Conservation (phyloP, 2,888 invertebrate species). For the Melikaiella ostensackeni region DNA sequence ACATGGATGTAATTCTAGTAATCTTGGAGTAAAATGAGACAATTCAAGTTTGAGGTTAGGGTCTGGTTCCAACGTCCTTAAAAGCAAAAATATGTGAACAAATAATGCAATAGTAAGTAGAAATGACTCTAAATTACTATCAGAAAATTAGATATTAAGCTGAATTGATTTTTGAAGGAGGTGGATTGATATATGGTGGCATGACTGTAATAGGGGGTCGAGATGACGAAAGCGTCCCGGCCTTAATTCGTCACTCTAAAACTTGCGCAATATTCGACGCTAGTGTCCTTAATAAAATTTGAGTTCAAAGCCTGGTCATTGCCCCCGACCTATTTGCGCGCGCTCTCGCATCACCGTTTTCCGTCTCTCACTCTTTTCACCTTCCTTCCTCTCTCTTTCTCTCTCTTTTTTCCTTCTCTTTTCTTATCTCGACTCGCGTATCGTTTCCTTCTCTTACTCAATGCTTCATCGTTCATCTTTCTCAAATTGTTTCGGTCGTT, state of each 20-base stretch:
- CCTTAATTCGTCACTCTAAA: constrained; percentile 34
- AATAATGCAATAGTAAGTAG: not conserved
- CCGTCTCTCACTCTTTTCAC: constrained; percentile 19
- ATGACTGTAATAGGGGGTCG: constrained; percentile 34
- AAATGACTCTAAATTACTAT: not conserved
- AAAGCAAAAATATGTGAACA: not conserved
- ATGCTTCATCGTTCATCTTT: not conserved
- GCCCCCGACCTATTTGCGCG: constrained; percentile 52
- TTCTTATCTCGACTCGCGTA: constrained; percentile 4
- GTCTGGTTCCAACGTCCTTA: too few species aligned
- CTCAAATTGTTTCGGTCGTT: constrained; percentile 7
- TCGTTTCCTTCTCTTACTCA: not conserved
- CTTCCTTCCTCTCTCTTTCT: constrained; percentile 32
- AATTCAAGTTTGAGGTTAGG: too few species aligned
- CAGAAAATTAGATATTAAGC: not conserved
- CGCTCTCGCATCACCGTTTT: constrained; percentile 36
- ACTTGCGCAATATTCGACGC: constrained; percentile 51
- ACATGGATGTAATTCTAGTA: too few species aligned
- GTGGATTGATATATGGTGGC: not conserved
- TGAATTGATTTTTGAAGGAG: not conserved
- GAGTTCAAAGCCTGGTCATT: constrained; percentile 50
- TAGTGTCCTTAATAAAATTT: constrained; percentile 54
- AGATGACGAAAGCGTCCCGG: constrained; percentile 34
- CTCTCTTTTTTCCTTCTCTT: constrained; percentile 20
- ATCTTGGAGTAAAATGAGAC: too few species aligned